Evolutionary conservation across 2,797 vertebrate genomes (phyloP), one percentile per base, ranked within the genome.

Genomic region (Fundulus diaphanus): DNA sequence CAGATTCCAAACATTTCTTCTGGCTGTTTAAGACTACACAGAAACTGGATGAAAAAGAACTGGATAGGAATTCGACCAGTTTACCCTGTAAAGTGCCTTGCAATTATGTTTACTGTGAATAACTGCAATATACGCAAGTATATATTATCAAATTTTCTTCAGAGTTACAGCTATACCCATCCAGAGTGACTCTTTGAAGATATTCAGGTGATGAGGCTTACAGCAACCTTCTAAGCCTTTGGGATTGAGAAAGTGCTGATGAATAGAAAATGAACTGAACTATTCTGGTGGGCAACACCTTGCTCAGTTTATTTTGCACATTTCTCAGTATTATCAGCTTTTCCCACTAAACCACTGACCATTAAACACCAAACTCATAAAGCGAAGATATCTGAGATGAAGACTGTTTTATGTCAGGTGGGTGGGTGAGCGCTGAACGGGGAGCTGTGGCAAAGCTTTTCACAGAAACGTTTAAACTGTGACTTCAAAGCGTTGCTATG

Each of bases 301-400:
- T 1, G 1, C 12, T 27, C 37, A 42, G 35, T n/a, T 15, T 42
- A 40, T 22, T 42, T 66, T n/a, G 42, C 77, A 78, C 61, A 42
- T 87, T 82, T 87, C 61, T 74, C 78, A 84, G 81, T 61, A 77
- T 89, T 90, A 91, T 92, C 88, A 72, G 67, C 74, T 84, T n/a
- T 82, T 59, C 80, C 84, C 88, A 83, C 89, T 65, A 85, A 90
- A 82, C 89, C 81, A 86, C 85, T 87, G 80, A 79, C 85, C 73
- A 1, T 79, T 78, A 85, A 90, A 93, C 91, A 91, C 90, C 87
- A 90, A 84, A 79, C 79, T 84, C 91, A 91, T 93, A 91, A 92
- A 71, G 81, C 69, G 59, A 82, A 76, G 84, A 91, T 90, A 86
- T 84, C 44, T 48, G 76, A 90, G 87, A 92, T 93, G 83, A 84